These are phyloP conservation scores for Heteromurus nitidus DNA, from an alignment of 2,888 invertebrate species.

Conservation along the genomic window DNA sequence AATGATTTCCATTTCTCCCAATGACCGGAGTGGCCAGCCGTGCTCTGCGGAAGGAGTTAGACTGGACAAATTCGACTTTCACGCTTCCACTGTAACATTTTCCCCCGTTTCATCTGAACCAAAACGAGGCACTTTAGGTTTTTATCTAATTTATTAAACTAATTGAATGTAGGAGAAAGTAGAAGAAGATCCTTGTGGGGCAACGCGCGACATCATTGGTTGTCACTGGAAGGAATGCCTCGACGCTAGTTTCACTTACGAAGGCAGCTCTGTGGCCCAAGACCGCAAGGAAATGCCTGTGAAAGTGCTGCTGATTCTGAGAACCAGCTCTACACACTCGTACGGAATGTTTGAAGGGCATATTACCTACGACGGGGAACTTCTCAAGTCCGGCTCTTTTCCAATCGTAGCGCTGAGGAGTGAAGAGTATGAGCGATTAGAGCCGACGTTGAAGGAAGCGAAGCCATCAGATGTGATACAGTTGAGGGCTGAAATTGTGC, in stretches of 20 bases:
- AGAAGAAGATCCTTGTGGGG: too few relatives aligned
- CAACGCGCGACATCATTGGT: too few relatives aligned
- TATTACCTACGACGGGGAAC: constrained; percentile 48
- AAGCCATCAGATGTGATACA: constrained; percentile 44
- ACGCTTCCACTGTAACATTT: constrained; percentile 42
- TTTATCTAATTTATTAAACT: too few relatives aligned
- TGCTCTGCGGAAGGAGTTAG: constrained; percentile 46
- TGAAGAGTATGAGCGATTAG: constrained; percentile 54
- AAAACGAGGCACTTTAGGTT: too few relatives aligned
- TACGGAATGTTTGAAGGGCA: constrained; percentile 58
- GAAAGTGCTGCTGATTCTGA: constrained; percentile 5
- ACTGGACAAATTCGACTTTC: constrained; percentile 54
- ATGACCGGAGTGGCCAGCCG: constrained; percentile 47
- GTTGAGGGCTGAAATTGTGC: constrained; percentile 33
- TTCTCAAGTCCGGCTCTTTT: constrained; percentile 55
- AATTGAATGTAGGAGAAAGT: too few relatives aligned
- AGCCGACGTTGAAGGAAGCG: constrained; percentile 12
- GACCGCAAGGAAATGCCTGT: background rate
- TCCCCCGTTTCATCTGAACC: too few relatives aligned
- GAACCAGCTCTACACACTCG: constrained; percentile 36
- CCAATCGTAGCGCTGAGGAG: constrained; percentile 37
- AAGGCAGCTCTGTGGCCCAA: background rate
- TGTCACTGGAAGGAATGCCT: constrained; percentile 44
- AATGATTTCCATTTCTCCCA: constrained; percentile 35
- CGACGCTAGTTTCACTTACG: constrained; percentile 42